Base-by-base conservation (phyloP, 2,888 invertebrate species). In the Julus scandinavius region DNA sequence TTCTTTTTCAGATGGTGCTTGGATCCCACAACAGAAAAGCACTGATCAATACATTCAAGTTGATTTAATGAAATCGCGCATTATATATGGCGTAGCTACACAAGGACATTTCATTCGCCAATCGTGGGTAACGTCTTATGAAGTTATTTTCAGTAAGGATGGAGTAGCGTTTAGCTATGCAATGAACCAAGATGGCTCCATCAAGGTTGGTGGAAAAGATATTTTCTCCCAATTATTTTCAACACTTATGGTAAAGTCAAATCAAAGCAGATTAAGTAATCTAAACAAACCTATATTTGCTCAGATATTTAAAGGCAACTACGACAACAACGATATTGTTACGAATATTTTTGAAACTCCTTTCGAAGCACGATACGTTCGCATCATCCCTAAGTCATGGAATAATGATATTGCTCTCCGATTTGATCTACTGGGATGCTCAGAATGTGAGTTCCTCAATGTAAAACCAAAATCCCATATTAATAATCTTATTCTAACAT, bases 121-220 rank as follows among this genome's bases (percentile, higher is more conserved):
- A 90, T 94, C 96, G 91, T 96, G 95, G 92, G 96, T 97, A 80
- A 96, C 96, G 29, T 95, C 96, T 90, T 97, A 96, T 91, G 94
- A 95, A 91, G 93, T 96, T 41, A 91, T 95, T 90, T 95, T 96
- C 91, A 96, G 96, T 40, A 94, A 94, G 15, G 95, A 96, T 91
- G 95, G 95, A 0, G 88, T 90, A 58, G 90, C 90, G 80, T 91
- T 91, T 91, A 91, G 90, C 87, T 83, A 90, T 90, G 87, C 49
- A n/a, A 40, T n/a, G n/a, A 87, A 40, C 49, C n/a, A 38, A 13
- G 40, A 87, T 41, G 80, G 29, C 87, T 54, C 50, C 54, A 13
- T 13, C 40, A 87, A 87, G 40, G 87, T 87, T n/a, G 13, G 87
- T 2, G 17, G 50, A 87, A n/a, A 41, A 86, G 38, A 85, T 6